These are phyloP conservation scores for Corydoras sp. DNA, from an alignment of 2,113 vertebrate genomes.

Conservation along the genomic window DNA sequence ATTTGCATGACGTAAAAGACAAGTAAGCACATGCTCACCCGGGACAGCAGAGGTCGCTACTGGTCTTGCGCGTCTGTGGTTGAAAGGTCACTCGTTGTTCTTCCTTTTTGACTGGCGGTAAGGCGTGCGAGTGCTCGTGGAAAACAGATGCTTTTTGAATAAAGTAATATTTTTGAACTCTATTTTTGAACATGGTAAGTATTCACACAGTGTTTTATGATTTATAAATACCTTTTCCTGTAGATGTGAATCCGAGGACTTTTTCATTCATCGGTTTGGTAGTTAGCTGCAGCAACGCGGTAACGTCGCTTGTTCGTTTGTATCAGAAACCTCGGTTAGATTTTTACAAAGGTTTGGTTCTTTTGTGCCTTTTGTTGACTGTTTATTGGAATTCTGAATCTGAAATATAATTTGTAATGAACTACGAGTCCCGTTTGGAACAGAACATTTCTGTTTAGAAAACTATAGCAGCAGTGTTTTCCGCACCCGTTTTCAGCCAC, in stretches of 20 bases:
- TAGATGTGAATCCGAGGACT: neutral
- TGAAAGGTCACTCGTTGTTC: constrained; percentile 30
- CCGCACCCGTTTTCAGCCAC: neutral
- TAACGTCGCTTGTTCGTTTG: constrained; percentile 16
- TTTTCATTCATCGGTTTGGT: constrained; percentile 14
- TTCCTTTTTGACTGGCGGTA: constrained; percentile 56
- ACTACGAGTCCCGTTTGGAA: too few relatives aligned
- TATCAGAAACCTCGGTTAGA: neutral
- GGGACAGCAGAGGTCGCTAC: neutral
- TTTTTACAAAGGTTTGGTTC: too few relatives aligned
- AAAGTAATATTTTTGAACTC: neutral
- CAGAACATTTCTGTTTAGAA: too few relatives aligned
- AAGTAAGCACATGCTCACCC: constrained; percentile 10
- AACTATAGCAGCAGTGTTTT: neutral
- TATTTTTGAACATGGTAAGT: constrained; percentile 57
- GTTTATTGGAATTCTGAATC: too few relatives aligned
- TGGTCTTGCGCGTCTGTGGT: neutral
- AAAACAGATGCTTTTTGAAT: constrained; percentile 44
- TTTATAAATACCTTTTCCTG: neutral
- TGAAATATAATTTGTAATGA: too few relatives aligned
- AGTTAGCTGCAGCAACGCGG: neutral
- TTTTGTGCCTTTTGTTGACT: too few relatives aligned
- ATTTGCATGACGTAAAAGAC: too few relatives aligned
- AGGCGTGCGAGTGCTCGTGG: constrained; percentile 50
- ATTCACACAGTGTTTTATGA: neutral